phyloP scores from a whole-genome alignment of 2,797 vertebrate species.

The Pygocentrus nattereri region DNA sequence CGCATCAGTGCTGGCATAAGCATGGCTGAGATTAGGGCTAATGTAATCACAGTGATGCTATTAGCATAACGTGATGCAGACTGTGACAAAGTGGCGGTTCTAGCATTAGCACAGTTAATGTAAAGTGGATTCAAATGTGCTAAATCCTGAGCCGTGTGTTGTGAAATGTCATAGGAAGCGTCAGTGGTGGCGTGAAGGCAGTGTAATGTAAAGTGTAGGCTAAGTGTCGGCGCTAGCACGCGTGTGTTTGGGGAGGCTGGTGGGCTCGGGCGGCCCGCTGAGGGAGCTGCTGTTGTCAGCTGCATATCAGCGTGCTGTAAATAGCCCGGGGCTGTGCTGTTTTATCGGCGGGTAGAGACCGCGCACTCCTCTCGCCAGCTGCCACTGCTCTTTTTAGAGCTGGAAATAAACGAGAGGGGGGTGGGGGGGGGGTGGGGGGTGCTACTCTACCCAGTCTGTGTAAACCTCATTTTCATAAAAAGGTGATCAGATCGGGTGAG shows the following conservation, averaged over 20 bases:
- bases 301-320: conserved; percentile 69
- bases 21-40: conserved; percentile 29
- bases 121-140: conserved; percentile 37
- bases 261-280: conserved; percentile 46
- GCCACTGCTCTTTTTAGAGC: conserved; percentile 63
- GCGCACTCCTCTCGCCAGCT: conserved; percentile 64
- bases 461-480: conserved; percentile 64
- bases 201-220: conserved; percentile 56
- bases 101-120: conserved; percentile 46
- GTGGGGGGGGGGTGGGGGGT: conserved; percentile 39
- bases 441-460: conserved; percentile 40
- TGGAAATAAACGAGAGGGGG: conserved; percentile 60
- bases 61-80: conserved; percentile 27
- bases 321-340: conserved; percentile 65
- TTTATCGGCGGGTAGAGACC: conserved; percentile 67
- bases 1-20: conserved; percentile 31
- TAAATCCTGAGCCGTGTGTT: conserved; percentile 44
- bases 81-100: conserved; percentile 34
- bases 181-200: conserved; percentile 68
- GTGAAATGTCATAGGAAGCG: conserved; percentile 43
- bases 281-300: conserved; percentile 68
- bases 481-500: conserved; percentile 65
- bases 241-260: conserved; percentile 62
- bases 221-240: conserved; percentile 57
- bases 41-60: conserved; percentile 39